Evolutionary conservation across 2,797 vertebrate species (phyloP), one percentile per base, ranked within the genome.

Genomic region (Scolopax rusticola): DNA sequence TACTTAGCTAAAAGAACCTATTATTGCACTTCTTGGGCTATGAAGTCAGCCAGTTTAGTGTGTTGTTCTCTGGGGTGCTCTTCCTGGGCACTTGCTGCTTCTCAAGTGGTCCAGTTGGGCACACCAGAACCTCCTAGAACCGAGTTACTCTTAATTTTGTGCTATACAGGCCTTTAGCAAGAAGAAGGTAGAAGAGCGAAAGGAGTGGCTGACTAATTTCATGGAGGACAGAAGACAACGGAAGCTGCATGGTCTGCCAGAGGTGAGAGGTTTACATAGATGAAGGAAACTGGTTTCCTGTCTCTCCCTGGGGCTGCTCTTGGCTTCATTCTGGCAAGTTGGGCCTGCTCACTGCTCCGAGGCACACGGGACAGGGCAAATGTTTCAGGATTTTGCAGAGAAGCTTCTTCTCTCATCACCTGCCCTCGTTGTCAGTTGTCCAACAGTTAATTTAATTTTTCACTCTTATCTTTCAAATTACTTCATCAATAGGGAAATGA

Each of bases 131-230:
- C 5, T 60, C 36, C 71, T 36, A 45, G 50, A 92, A 57, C 12
- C 61, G 69, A 92, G n/a, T 79, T 73, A 15, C 50, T 94, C 96
- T 89, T 95, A 27, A 19, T 90, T 95, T 95, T 96, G 69, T 87
- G 73, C 95, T 45, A 43, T 84, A 5, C 94, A 99, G 99, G 99
- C 99, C 98, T 99, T 99, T 98, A 99, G 99, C 98, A 99, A 99
- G 97, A 99, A 99, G 96, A 99, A 99, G 95, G 92, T 98, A 47
- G 99, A 99, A 2, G 99, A 99, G 96, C 98, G 99, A 40, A 99
- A 99, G 97, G 99, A 99, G 95, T 99, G 99, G 99, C 98, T 99
- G 96, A 99, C 99, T 71, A 99, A 98, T 96, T 99, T 99, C 97
- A 99, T 99, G 99, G 96, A 97, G 71, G 98, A 99, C 93, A 98